phyloP scores from a whole-genome alignment of 2,113 vertebrate genomes.

The Cololabis saira region DNA sequence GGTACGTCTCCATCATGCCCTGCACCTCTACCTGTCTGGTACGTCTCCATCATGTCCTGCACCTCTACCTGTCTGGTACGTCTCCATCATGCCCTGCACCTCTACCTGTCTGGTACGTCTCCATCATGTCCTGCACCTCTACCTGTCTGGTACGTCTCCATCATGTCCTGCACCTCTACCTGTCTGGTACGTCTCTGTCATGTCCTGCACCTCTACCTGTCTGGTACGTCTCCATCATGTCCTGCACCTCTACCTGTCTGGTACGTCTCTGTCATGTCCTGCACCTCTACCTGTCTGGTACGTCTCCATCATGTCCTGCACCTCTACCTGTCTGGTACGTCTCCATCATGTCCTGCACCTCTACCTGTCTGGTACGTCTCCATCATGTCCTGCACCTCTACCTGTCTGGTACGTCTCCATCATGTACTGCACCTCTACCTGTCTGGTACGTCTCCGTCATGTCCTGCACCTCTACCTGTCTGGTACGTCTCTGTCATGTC shows the following conservation, averaged over 20 bases:
- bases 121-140: slow-evolving; percentile 90
- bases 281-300: slow-evolving; percentile 91
- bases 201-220: slow-evolving; percentile 90
- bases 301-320: slow-evolving; percentile 91
- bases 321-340: slow-evolving; percentile 91
- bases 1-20: slow-evolving; percentile 90
- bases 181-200: too few relatives aligned
- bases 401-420: slow-evolving; percentile 89
- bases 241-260: slow-evolving; percentile 91
- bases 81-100: slow-evolving; percentile 90
- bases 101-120: slow-evolving; percentile 93
- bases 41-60: slow-evolving; percentile 90
- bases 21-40: slow-evolving; percentile 92
- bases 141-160: slow-evolving; percentile 91
- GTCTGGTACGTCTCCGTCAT: too few relatives aligned
- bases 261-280: too few relatives aligned
- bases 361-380: slow-evolving; percentile 92
- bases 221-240: slow-evolving; percentile 92
- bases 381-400: slow-evolving; percentile 92
- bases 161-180: slow-evolving; percentile 92
- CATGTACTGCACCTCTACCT: slow-evolving; percentile 93
- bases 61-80: slow-evolving; percentile 92
- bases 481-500: too few relatives aligned
- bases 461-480: slow-evolving; percentile 91
- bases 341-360: slow-evolving; percentile 91